Evolutionary conservation across 2,113 vertebrate genomes (phyloP).

Genomic region (Columbina picui): DNA sequence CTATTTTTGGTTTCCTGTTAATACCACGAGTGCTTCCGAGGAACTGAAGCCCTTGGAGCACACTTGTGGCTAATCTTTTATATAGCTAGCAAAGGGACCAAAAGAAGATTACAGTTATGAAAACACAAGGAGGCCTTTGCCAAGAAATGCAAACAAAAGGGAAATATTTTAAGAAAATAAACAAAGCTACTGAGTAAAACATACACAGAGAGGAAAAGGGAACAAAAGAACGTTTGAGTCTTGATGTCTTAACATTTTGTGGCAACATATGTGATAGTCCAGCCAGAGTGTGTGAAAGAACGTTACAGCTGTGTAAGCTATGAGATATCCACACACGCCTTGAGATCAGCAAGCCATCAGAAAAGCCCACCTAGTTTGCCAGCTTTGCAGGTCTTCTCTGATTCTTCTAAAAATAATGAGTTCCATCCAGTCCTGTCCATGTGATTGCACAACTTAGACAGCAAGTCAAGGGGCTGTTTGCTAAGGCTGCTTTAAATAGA

Average conservation of each 20-base stretch:
- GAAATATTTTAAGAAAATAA: slow-evolving; percentile 81
- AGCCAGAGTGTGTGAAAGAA: slow-evolving; percentile 48
- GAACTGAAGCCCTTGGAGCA: slow-evolving; percentile 31
- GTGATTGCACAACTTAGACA: background rate
- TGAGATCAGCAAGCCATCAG: slow-evolving; percentile 36
- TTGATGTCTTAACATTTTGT: slow-evolving; percentile 74
- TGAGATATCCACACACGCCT: slow-evolving; percentile 32
- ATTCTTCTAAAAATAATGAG: slow-evolving; percentile 58
- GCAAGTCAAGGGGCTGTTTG: slow-evolving; percentile 6
- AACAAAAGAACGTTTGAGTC: slow-evolving; percentile 80
- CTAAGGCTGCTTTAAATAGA: slow-evolving; percentile 38
- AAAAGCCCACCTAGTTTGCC: slow-evolving; percentile 57
- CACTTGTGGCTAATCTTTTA: slow-evolving; percentile 18
- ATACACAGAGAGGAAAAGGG: slow-evolving; percentile 66
- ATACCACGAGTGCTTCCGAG: background rate
- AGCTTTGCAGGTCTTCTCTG: slow-evolving; percentile 49
- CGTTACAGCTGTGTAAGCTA: slow-evolving; percentile 75
- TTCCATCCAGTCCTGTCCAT: background rate
- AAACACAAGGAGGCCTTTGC: slow-evolving; percentile 46
- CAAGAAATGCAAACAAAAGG: slow-evolving; percentile 79
- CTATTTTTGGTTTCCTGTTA: slow-evolving; percentile 18
- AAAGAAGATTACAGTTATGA: slow-evolving; percentile 68
- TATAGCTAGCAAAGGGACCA: slow-evolving; percentile 51
- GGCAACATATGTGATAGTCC: slow-evolving; percentile 61
- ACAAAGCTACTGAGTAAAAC: slow-evolving; percentile 79